Evolutionary conservation across 2,888 invertebrate species (phyloP).

Genomic region (Tetranychus truncatus): DNA sequence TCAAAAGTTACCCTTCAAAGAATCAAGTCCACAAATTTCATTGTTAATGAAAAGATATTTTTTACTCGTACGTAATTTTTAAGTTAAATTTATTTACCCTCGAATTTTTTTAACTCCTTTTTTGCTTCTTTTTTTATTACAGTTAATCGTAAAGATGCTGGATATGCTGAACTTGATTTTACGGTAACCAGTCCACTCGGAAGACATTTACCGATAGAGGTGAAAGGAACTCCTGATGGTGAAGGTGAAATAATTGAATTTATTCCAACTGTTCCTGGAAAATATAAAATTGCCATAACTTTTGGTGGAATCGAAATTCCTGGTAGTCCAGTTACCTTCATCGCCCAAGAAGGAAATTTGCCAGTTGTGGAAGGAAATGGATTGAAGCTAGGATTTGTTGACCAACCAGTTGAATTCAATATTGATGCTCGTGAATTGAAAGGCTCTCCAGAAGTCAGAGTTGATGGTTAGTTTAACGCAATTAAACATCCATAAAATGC

Average conservation of each 20-base stretch:
- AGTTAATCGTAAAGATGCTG: conserved; percentile 64
- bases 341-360: conserved; percentile 31
- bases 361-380: conserved; percentile 27
- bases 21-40: conserved; percentile 38
- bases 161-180: conserved; percentile 65
- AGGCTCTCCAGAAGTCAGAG: conserved; percentile 38
- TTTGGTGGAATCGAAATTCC: conserved; percentile 42
- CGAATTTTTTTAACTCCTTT: background rate
- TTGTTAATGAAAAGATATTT: conserved; percentile 57
- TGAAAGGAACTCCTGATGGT: conserved; percentile 38
- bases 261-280: conserved; percentile 63
- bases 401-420: conserved; percentile 39
- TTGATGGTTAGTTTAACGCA: conserved; percentile 32
- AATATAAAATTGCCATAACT: conserved; percentile 44
- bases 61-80: conserved; percentile 47
- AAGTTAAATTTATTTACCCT: too few species aligned
- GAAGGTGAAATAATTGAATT: conserved; percentile 52
- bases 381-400: conserved; percentile 30
- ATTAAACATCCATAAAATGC: background rate
- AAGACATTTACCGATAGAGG: conserved; percentile 58
- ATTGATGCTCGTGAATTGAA: conserved; percentile 37
- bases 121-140: background rate
- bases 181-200: conserved; percentile 71
- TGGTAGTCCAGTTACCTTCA: conserved; percentile 41
- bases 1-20: conserved; percentile 59